Base-by-base conservation (phyloP, 2,888 invertebrate species). In the Drosophila merina region DNA sequence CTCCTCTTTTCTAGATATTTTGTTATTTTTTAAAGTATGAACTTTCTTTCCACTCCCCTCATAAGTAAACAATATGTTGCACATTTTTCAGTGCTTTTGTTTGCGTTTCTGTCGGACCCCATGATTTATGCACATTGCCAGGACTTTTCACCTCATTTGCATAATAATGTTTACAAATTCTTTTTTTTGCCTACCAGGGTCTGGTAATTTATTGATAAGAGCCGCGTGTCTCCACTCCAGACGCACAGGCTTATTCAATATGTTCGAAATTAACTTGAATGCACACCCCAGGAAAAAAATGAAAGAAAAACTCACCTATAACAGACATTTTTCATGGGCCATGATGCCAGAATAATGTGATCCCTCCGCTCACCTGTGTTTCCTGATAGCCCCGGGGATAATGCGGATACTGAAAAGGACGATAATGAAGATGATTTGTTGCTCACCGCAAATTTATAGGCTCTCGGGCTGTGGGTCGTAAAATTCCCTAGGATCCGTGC, bases 131-230 rank as follows among this genome's bases (percentile, higher is more conserved):
- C 52, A 30, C 57, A 62, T 45, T 63, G 71, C 72, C 77, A 73
- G 75, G 82, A 70, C 63, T 55, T 50, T 71, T 85, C 76, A 47
- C 57, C 66, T 59, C 79, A 79, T 85, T 79, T 82, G 66, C 86
- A 85, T 82, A 75, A 77, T 72, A 77, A 77, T 84, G 64, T 77
- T 68, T 73, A 66, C 66, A 50, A 45, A 47, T 56, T 63, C 48
- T 54, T 31, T 38, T 12, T 40, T 51, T 52, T 50, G 57, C 55
- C 51, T 50, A 56, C 30, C 64, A 72, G 57, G 42, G 68, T 30
- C 58, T 78, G 71, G 77, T 73, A 85, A 83, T 84, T 84, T 79
- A 86, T 86, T 86, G 84, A 83, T 84, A 84, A 84, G 79, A 52
- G 63, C 51, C 50, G 48, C 50, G 31, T 47, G 33, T 54, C 28